phyloP scores from a whole-genome alignment of 23 tunicate species.

The Halocynthia roretzi region DNA sequence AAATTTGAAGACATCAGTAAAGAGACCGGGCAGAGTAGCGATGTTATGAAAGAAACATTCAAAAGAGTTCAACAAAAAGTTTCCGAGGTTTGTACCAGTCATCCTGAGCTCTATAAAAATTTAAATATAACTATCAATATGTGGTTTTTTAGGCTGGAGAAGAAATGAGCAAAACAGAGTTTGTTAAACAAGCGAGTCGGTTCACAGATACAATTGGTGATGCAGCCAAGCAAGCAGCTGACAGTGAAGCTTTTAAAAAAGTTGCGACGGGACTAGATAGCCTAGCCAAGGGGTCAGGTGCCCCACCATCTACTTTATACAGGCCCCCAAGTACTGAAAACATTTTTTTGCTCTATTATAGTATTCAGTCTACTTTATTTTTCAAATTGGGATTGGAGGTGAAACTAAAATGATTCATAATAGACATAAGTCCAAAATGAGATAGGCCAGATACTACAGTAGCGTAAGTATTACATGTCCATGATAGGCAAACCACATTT shows the following conservation, averaged over 20 bases:
- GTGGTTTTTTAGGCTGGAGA: conserved; percentile 51
- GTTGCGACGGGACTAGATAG: conserved; percentile 46
- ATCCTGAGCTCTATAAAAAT: too few relatives aligned
- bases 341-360: neutral
- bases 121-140: neutral
- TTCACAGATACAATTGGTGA: conserved; percentile 65
- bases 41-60: conserved; percentile 57
- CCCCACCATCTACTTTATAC: conserved; percentile 62
- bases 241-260: conserved; percentile 88
- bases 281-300: conserved; percentile 75
- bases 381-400: neutral
- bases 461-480: too few relatives aligned
- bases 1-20: conserved; percentile 68
- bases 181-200: conserved; percentile 62
- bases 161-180: conserved; percentile 59
- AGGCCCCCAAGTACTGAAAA: conserved; percentile 46
- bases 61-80: conserved; percentile 72
- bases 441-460: too few relatives aligned
- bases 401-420: too few relatives aligned
- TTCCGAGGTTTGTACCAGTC: conserved; percentile 48
- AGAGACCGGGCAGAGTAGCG: conserved; percentile 46
- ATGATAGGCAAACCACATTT: too few relatives aligned
- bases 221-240: conserved; percentile 78
- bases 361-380: neutral
- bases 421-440: too few relatives aligned